These are phyloP conservation scores for Heliconius congener DNA, from an alignment of 1,140 invertebrate species.

Conservation along the genomic window DNA sequence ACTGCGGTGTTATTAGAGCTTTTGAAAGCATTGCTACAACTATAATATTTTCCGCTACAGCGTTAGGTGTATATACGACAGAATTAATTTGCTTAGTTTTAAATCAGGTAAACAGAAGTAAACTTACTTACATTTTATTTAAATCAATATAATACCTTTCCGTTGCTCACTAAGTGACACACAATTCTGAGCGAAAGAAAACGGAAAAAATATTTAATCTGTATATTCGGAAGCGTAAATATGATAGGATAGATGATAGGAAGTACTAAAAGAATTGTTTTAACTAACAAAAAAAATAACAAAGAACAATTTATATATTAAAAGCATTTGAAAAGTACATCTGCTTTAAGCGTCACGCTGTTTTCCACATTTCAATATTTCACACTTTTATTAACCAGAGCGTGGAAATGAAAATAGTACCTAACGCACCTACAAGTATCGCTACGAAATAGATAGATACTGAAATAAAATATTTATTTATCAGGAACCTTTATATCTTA, in stretches of 20 bases:
- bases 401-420: too few relatives aligned
- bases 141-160: background rate
- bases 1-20: constrained; percentile 68
- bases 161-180: background rate
- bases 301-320: too few relatives aligned
- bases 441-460: background rate
- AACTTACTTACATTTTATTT: background rate
- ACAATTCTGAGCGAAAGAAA: background rate
- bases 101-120: constrained; percentile 59
- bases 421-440: too few relatives aligned
- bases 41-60: constrained; percentile 60
- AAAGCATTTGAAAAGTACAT: too few relatives aligned
- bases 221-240: too few relatives aligned
- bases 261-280: too few relatives aligned
- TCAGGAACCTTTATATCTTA: constrained; percentile 67
- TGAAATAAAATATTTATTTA: background rate
- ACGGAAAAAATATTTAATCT: too few relatives aligned
- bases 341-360: too few relatives aligned
- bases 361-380: too few relatives aligned
- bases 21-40: constrained; percentile 62
- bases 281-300: too few relatives aligned
- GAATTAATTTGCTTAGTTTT: constrained; percentile 70
- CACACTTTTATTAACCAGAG: too few relatives aligned
- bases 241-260: too few relatives aligned
- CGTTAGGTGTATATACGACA: constrained; percentile 64